Base-by-base conservation (phyloP, 2,797 vertebrate species). In the Cuniculus paca region DNA sequence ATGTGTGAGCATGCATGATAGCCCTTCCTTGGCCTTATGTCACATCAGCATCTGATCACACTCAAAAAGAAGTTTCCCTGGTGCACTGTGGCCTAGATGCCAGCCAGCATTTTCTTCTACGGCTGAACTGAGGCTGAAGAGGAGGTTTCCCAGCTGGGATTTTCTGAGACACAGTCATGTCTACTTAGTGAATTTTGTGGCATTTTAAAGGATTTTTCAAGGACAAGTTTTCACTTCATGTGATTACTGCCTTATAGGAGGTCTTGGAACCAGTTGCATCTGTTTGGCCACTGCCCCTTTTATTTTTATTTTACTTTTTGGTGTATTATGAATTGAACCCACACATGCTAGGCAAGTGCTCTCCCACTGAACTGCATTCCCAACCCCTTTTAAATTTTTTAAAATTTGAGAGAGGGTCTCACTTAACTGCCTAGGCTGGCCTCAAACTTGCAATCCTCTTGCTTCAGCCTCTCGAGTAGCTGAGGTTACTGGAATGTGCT, bases 161-260 rank as follows among this genome's bases (percentile, higher is more conserved):
- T 72, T 90, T 70, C 88, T 50, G 45, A 96, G 92, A 88, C 50
- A 22, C 20, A 45, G 61, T 75, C 7, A 1, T 3, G 45, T 94
- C 63, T 90, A 77, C 88, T 70, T 91, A 31, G 54, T 89, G 82
- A 72, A 24, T 54, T 89, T 94, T 78, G 56, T 9, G 86, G 91
- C 58, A 48, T 88, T 86, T 86, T 72, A 89, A 83, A 86, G 70
- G 60, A 88, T 88, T 95, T 78, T 96, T 82, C 90, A 92, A 95
- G 90, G 84, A 68, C 63, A 91, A 91, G 5, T 92, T 96, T 96
- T 90, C 80, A 86, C 75, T 80, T 91, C 11, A 22, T 80, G 79
- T 91, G 92, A 87, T n/a, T 89, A 88, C 52, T 58, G 54, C 91
- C 63, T 89, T 77, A 10, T 5, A 81, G 84, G 87, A 87, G 72